Conservation (phyloP, 2,888 invertebrate species). For the Sesamia inferens region DNA sequence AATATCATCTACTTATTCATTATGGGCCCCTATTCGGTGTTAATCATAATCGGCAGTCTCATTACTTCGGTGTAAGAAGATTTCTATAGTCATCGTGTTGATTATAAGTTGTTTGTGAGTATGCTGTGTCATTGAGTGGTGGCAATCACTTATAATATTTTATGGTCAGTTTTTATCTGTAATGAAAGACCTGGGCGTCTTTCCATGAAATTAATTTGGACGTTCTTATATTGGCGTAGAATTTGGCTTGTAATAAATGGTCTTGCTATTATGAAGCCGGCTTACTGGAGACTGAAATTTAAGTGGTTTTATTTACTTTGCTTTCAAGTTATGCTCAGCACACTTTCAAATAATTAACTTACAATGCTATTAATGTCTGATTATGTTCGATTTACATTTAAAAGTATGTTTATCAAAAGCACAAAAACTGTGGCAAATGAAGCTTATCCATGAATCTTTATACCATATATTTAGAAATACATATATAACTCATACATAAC, state of each 20-base stretch:
- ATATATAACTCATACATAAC: too few species aligned
- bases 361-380: neutral
- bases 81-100: slow-evolving; percentile 71
- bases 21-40: slow-evolving; percentile 87
- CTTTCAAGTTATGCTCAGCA: neutral
- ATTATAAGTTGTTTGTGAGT: slow-evolving; percentile 73
- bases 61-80: slow-evolving; percentile 74
- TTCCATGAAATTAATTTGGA: slow-evolving; percentile 44
- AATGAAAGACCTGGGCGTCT: slow-evolving; percentile 44
- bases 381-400: neutral
- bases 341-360: neutral
- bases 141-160: slow-evolving; percentile 64
- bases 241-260: slow-evolving; percentile 36
- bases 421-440: neutral
- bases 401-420: neutral
- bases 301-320: slow-evolving; percentile 1
- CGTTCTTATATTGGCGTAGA: slow-evolving; percentile 33
- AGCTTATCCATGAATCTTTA: neutral
- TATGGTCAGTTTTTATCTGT: slow-evolving; percentile 55
- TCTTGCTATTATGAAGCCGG: slow-evolving; percentile 9
- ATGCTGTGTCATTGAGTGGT: slow-evolving; percentile 70
- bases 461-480: too few species aligned
- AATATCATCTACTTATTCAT: slow-evolving; percentile 89
- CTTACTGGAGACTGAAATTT: neutral
- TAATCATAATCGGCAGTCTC: slow-evolving; percentile 86